These are phyloP conservation scores for Ophion costatus DNA, from an alignment of 2,888 invertebrate species.

Conservation along the genomic window DNA sequence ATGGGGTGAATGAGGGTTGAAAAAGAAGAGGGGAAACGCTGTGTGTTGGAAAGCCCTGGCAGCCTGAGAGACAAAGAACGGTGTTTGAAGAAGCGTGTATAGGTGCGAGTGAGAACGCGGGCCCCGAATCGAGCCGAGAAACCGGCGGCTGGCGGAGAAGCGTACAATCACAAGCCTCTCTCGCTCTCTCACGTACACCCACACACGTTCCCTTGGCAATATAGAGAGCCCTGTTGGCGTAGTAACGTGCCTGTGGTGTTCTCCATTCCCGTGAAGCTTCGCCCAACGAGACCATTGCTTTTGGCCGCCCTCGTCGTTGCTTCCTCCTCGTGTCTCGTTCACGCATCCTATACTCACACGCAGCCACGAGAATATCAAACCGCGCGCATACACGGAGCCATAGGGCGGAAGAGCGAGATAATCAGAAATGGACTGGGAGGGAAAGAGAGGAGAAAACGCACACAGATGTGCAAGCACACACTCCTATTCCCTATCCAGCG, in stretches of 20 bases:
- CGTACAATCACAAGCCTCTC: constrained; percentile 62
- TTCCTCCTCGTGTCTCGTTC: constrained; percentile 39
- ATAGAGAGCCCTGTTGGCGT: constrained; percentile 52
- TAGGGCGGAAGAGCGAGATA: constrained; percentile 27
- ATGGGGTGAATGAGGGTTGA: constrained; percentile 58
- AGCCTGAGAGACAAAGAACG: constrained; percentile 30
- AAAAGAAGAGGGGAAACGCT: constrained; percentile 51
- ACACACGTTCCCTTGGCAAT: constrained; percentile 20
- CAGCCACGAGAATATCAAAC: constrained; percentile 10
- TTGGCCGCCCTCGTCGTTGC: constrained; percentile 57
- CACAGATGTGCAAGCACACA: constrained; percentile 2
- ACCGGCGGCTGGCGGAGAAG: constrained; percentile 69
- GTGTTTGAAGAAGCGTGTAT: constrained; percentile 29
- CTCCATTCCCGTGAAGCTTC: constrained; percentile 45
- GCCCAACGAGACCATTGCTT: constrained; percentile 59
- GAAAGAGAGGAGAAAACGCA: constrained; percentile 31
- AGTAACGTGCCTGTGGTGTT: constrained; percentile 45
- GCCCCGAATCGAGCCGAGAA: constrained; percentile 70
- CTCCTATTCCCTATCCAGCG: constrained; percentile 36
- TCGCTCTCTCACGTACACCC: constrained; percentile 13
- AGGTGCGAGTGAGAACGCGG: constrained; percentile 75
- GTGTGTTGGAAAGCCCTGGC: constrained; percentile 29
- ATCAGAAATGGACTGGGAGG: constrained; percentile 49
- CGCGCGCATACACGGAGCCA: neutral
- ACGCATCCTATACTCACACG: constrained; percentile 24